These are phyloP conservation scores for Temnothorax longispinosus DNA, from an alignment of 1,140 invertebrate species.

Conservation along the genomic window DNA sequence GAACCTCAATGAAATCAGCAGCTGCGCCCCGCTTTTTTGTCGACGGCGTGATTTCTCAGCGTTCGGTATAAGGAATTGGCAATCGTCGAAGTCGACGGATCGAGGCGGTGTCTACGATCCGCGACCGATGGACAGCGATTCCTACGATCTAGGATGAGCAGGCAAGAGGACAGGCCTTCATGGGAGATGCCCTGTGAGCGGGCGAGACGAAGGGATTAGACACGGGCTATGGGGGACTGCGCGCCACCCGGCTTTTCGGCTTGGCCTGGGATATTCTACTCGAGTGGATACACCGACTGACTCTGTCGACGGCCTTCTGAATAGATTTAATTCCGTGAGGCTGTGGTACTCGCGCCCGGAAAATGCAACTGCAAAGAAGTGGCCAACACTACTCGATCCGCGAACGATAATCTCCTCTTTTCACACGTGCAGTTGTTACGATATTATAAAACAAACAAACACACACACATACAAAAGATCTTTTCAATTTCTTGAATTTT, in stretches of 20 bases:
- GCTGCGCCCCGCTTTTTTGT: slow-evolving; percentile 42
- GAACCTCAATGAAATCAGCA: slow-evolving; percentile 37
- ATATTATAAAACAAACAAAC: background rate
- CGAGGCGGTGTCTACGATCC: slow-evolving; percentile 45
- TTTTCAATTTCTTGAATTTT: background rate
- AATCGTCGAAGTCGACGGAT: slow-evolving; percentile 39
- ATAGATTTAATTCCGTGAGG: slow-evolving; percentile 26
- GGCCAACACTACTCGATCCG: background rate
- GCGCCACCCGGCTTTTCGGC: slow-evolving; percentile 76
- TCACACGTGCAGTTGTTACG: background rate
- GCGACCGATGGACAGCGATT: slow-evolving; percentile 44
- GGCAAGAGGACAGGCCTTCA: slow-evolving; percentile 70
- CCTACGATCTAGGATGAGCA: slow-evolving; percentile 43
- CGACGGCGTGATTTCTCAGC: slow-evolving; percentile 26
- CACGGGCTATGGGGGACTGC: slow-evolving; percentile 76
- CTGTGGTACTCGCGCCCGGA: background rate
- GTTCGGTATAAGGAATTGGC: slow-evolving; percentile 52
- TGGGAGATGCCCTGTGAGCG: slow-evolving; percentile 76
- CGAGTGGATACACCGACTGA: slow-evolving; percentile 62
- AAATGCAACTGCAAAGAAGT: slow-evolving; percentile 2
- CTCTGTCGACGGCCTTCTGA: background rate
- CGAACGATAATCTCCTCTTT: slow-evolving; percentile 10
- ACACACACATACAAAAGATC: background rate
- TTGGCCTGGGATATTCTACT: slow-evolving; percentile 53
- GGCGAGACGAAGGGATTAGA: slow-evolving; percentile 83